Evolutionary conservation across 2,888 invertebrate genomes (phyloP).

Genomic region (Saturnia japonica): DNA sequence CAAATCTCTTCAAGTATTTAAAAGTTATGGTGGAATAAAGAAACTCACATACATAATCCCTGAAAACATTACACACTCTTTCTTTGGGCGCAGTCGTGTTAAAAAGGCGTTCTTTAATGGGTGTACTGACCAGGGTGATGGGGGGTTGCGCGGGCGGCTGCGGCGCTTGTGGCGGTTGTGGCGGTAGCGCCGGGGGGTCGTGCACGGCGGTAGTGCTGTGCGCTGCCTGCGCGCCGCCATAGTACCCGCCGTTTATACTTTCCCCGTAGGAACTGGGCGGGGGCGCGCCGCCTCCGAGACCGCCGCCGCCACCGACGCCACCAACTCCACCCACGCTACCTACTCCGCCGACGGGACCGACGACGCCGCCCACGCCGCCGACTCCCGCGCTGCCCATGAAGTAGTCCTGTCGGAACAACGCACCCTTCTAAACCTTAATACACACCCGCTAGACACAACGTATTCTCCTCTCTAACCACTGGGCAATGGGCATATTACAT

Average conservation of each 20-base stretch:
- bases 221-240: constrained; percentile 90
- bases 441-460: constrained; percentile 71
- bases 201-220: constrained; percentile 89
- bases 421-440: constrained; percentile 19
- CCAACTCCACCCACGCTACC: constrained; percentile 75
- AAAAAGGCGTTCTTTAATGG: constrained; percentile 1
- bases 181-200: constrained; percentile 72
- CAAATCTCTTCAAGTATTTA: no score
- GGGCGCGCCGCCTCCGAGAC: constrained; percentile 65
- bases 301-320: constrained; percentile 83
- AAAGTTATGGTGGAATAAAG: no score
- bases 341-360: constrained; percentile 50
- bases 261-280: constrained; percentile 58
- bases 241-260: constrained; percentile 89
- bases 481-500: no score
- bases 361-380: constrained; percentile 59
- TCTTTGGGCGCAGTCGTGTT: background rate
- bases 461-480: background rate
- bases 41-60: no score
- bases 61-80: no score
- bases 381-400: constrained; percentile 85
- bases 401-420: constrained; percentile 36
- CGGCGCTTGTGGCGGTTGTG: constrained; percentile 48
- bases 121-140: constrained; percentile 51
- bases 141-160: constrained; percentile 68